Evolutionary conservation across 1,140 invertebrate genomes (phyloP), one percentile per base, ranked within the genome.

Genomic region (Homarus americanus): DNA sequence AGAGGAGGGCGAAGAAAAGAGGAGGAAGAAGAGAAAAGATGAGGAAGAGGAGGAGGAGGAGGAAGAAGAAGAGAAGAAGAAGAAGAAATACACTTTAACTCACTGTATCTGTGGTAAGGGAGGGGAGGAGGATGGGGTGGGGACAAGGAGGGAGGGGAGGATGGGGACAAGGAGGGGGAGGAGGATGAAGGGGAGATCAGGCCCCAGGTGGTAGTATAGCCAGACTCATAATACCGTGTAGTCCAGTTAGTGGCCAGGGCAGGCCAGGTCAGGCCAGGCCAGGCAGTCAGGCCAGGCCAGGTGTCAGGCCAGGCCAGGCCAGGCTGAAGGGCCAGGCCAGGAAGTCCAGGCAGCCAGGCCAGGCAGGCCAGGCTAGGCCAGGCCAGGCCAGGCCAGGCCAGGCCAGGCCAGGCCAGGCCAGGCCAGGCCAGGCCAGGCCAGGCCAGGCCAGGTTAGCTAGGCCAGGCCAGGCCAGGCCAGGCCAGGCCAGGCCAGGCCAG

Each of bases 241-340:
- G 75, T 69, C 90, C 80, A 80, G 92, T 79, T 32, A 44, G 3
- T 15, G 63, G 75, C 85, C 75, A 83, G 80, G 91, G 83, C 90
- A 58, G 82, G 91, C 83, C 84, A 78, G 87, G 80, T 53, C 91
- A 66, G 79, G 91, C 91, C 44, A 49, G 44, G 44, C 44, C 44
- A 49, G 78, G 82, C 87, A n/a, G n/a, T n/a, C 87, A 89, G 78
- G 75, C 90, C 75, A 92, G 91, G 91, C 91, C 80, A 93, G 79
- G 41, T 85, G 5, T 7, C 92, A 80, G 78, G 78, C 78, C 78
- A 80, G 78, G 78, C 78, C 78, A 84, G 82, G 82, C 73, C 83
- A 82, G 34, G n/a, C 93, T 86, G 92, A 83, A 10, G 24, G 53
- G 17, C 32, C 66, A 78, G 75, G 75, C 38, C 32, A 78, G 75